These are phyloP conservation scores for Bombus pascuorum DNA, from an alignment of 1,140 invertebrate genomes.

Conservation along the genomic window DNA sequence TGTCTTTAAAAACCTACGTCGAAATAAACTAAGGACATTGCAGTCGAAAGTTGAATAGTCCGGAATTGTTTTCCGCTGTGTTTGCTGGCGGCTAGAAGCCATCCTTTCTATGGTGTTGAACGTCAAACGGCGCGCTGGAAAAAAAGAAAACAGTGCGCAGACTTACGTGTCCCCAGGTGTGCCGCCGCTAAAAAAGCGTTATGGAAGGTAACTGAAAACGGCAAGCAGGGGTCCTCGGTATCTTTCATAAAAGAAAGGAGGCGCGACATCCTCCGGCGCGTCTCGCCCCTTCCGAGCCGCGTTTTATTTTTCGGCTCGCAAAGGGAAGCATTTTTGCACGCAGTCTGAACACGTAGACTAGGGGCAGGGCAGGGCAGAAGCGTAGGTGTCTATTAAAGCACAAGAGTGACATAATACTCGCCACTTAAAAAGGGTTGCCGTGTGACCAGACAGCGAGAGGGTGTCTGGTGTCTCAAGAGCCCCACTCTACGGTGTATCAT, in stretches of 20 bases:
- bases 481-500: slow-evolving; percentile 66
- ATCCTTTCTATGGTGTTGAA: background rate
- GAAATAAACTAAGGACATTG: background rate
- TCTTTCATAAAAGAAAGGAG: slow-evolving; percentile 42
- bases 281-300: slow-evolving; percentile 24
- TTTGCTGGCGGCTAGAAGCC: background rate
- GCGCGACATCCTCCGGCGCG: slow-evolving; percentile 30
- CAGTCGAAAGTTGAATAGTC: background rate
- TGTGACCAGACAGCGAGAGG: slow-evolving; percentile 72
- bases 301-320: slow-evolving; percentile 47
- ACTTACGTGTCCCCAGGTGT: background rate
- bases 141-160: background rate
- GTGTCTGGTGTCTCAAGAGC: slow-evolving; percentile 76
- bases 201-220: slow-evolving; percentile 50
- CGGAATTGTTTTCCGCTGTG: background rate
- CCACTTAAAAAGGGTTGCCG: slow-evolving; percentile 70
- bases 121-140: too few species aligned
- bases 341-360: slow-evolving; percentile 49
- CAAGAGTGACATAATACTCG: slow-evolving; percentile 75
- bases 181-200: slow-evolving; percentile 19
- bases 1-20: background rate
- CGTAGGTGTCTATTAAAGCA: slow-evolving; percentile 72
- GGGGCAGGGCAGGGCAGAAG: slow-evolving; percentile 6
- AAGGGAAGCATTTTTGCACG: slow-evolving; percentile 59
- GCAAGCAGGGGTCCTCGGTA: slow-evolving; percentile 37